Evolutionary conservation across 2,888 invertebrate species (phyloP).

Genomic region (Protodeltote pygarga): DNA sequence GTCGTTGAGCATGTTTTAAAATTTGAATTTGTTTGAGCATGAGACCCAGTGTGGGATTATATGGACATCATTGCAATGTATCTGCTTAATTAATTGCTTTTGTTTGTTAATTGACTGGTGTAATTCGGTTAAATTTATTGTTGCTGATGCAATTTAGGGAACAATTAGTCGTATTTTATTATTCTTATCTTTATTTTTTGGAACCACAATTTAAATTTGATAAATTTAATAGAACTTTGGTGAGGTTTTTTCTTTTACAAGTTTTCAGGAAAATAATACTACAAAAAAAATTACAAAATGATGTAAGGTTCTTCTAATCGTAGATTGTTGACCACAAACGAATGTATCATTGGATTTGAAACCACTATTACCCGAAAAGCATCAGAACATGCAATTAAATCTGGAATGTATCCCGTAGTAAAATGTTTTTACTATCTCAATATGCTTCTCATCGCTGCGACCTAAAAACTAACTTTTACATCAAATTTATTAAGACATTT

Average conservation of each 20-base stretch:
- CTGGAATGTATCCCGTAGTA: constrained; percentile 74
- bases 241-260: background rate
- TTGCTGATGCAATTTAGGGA: constrained; percentile 34
- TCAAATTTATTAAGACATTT: constrained; percentile 80
- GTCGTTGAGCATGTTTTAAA: constrained; percentile 66
- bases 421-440: constrained; percentile 77
- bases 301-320: no score
- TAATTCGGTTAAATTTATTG: constrained; percentile 47
- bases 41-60: constrained; percentile 55
- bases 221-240: constrained; percentile 5
- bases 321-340: constrained; percentile 35
- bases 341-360: constrained; percentile 42
- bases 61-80: constrained; percentile 56
- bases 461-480: constrained; percentile 71
- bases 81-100: constrained; percentile 60
- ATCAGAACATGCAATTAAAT: constrained; percentile 61
- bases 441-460: constrained; percentile 72
- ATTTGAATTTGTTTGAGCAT: constrained; percentile 59
- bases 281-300: background rate
- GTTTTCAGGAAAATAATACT: background rate
- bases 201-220: constrained; percentile 11
- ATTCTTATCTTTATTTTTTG: constrained; percentile 28
- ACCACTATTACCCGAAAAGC: constrained; percentile 29
- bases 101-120: constrained; percentile 53
- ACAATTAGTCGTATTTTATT: constrained; percentile 44